These are phyloP conservation scores for Uropetala carovei DNA, from an alignment of 2,888 invertebrate genomes.

Conservation along the genomic window DNA sequence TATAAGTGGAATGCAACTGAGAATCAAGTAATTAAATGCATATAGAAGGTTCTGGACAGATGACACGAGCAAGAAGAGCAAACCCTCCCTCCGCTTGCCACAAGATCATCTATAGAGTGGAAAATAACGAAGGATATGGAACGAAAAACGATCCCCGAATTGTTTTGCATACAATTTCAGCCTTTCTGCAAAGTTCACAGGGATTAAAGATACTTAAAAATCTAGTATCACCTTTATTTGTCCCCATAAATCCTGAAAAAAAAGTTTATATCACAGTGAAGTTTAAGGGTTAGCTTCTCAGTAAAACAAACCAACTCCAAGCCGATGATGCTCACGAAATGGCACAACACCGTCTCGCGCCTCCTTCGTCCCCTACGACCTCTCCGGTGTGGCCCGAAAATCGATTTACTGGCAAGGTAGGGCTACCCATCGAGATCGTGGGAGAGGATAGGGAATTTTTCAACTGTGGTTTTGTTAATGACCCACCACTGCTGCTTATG, in stretches of 20 bases:
- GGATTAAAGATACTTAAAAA: not conserved
- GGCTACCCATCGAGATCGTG: slow-evolving; percentile 27
- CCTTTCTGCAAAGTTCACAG: not conserved
- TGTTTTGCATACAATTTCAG: not conserved
- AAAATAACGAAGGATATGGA: too few species aligned
- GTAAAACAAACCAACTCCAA: not conserved
- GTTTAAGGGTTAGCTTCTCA: not conserved
- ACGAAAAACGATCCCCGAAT: too few species aligned
- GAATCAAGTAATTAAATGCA: not conserved
- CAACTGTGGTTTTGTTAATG: slow-evolving; percentile 61
- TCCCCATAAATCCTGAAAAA: not conserved
- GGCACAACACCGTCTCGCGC: slow-evolving; percentile 84
- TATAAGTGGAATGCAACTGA: not conserved
- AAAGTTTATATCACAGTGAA: slow-evolving; percentile 55
- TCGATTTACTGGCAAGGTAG: slow-evolving; percentile 76
- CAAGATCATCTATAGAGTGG: too few species aligned
- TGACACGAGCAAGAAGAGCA: not conserved
- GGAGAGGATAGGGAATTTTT: slow-evolving; percentile 56
- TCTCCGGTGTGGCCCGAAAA: slow-evolving; percentile 88
- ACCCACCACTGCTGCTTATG: slow-evolving; percentile 59
- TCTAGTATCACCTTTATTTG: not conserved
- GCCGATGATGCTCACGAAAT: slow-evolving; percentile 72
- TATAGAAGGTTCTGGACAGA: not conserved
- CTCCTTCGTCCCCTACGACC: slow-evolving; percentile 84
- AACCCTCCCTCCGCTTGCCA: too few species aligned